These are phyloP conservation scores for Sphaeridia pumilis DNA, from an alignment of 2,888 invertebrate species.

Conservation along the genomic window DNA sequence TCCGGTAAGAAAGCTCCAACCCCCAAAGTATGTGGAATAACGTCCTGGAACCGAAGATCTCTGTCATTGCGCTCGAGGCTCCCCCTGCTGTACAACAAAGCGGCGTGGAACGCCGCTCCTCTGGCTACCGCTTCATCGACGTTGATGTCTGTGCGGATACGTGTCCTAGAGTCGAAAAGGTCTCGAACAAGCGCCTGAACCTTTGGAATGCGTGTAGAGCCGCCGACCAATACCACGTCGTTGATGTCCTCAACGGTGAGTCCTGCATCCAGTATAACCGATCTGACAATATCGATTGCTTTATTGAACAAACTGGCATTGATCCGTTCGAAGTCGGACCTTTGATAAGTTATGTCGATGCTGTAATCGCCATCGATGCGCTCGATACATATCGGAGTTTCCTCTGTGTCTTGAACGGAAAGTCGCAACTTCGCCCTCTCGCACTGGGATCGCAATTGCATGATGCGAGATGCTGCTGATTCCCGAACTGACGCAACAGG, in stretches of 20 bases:
- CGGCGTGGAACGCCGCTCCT: neutral
- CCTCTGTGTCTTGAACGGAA: neutral
- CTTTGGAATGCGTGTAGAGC: neutral
- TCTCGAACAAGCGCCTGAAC: neutral
- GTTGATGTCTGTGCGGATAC: neutral
- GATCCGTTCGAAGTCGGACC: neutral
- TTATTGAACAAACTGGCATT: neutral
- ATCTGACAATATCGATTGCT: neutral
- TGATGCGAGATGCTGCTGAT: neutral
- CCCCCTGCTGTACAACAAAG: neutral
- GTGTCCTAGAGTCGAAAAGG: neutral
- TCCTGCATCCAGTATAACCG: neutral
- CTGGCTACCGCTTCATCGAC: neutral
- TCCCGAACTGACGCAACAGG: neutral
- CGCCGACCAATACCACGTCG: neutral
- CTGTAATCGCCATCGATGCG: no score
- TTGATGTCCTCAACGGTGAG: neutral
- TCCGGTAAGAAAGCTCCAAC: neutral
- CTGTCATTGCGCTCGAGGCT: neutral
- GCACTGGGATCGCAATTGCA: neutral
- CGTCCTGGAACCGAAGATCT: neutral
- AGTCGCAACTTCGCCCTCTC: neutral
- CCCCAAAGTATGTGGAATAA: neutral
- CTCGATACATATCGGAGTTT: no score
- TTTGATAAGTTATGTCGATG: neutral